Conservation (phyloP, 2,113 vertebrate genomes). For the Neodon shergylaensis region DNA sequence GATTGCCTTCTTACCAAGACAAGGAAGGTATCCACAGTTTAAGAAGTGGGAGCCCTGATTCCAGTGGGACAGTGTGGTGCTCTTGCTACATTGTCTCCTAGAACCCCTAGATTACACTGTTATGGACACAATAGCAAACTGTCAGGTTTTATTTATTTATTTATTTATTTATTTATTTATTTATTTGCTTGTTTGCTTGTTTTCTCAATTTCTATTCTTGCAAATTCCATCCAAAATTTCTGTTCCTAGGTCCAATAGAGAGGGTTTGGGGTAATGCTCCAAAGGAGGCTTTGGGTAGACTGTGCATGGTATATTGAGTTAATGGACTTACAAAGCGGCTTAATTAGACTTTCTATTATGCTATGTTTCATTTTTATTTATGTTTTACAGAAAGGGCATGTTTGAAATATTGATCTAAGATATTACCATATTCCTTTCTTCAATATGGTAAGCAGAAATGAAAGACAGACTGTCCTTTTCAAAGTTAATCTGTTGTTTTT, state of each 20-base stretch:
- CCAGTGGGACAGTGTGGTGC: not conserved
- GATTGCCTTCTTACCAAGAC: not conserved
- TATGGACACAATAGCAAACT: not conserved
- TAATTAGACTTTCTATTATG: not conserved
- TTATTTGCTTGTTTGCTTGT: not conserved
- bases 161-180: not conserved
- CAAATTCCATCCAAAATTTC: not conserved
- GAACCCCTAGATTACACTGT: not conserved
- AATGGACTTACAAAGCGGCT: not conserved
- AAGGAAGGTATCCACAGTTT: not conserved
- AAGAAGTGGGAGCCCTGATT: not conserved
- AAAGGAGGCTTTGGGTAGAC: not conserved
- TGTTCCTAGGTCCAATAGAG: not conserved
- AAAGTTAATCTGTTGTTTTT: slow-evolving; percentile 5
- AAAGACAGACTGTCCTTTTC: not conserved
- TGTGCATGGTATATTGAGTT: not conserved
- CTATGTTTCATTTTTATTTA: not conserved
- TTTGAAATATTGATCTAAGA: slow-evolving; percentile 41
- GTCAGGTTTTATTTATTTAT: not conserved
- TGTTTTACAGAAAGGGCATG: not conserved
- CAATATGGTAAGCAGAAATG: not conserved
- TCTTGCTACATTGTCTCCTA: not conserved
- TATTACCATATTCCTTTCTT: not conserved
- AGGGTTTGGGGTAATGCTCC: too few relatives aligned
- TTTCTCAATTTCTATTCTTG: not conserved